Evolutionary conservation across 2,888 invertebrate species (phyloP).

Genomic region (Sericinus montela): DNA sequence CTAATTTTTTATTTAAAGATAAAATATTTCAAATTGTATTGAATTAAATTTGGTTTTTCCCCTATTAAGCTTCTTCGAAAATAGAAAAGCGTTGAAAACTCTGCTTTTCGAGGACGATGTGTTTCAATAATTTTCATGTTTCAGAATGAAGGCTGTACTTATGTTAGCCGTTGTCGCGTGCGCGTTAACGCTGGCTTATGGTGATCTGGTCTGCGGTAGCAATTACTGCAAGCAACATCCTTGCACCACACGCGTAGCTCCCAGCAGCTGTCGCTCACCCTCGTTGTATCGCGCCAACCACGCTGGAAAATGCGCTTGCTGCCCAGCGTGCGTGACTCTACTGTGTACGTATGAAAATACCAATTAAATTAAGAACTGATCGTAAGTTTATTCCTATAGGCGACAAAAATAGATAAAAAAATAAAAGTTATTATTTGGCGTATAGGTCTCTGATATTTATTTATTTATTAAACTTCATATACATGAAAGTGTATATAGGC

Average conservation of each 20-base stretch:
- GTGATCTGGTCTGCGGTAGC: slow-evolving; percentile 62
- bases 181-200: slow-evolving; percentile 44
- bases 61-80: too few species aligned
- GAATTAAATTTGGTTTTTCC: too few species aligned
- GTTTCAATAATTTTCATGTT: slow-evolving; percentile 12
- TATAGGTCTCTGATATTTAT: too few species aligned
- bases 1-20: too few species aligned
- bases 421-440: too few species aligned
- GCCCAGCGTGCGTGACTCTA: slow-evolving; percentile 64
- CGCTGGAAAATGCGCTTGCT: slow-evolving; percentile 67
- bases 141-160: slow-evolving; percentile 55
- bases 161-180: slow-evolving; percentile 50
- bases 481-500: too few species aligned
- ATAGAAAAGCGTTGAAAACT: too few species aligned
- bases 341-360: slow-evolving; percentile 46
- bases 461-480: too few species aligned
- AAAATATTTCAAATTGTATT: too few species aligned
- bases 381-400: too few species aligned
- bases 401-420: too few species aligned
- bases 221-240: slow-evolving; percentile 63
- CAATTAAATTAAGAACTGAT: not conserved
- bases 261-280: slow-evolving; percentile 45
- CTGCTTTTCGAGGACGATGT: too few species aligned
- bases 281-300: slow-evolving; percentile 54
- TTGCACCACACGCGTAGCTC: slow-evolving; percentile 39